phyloP scores from a whole-genome alignment of 2,888 invertebrate genomes.

The Incurvaria masculella region DNA sequence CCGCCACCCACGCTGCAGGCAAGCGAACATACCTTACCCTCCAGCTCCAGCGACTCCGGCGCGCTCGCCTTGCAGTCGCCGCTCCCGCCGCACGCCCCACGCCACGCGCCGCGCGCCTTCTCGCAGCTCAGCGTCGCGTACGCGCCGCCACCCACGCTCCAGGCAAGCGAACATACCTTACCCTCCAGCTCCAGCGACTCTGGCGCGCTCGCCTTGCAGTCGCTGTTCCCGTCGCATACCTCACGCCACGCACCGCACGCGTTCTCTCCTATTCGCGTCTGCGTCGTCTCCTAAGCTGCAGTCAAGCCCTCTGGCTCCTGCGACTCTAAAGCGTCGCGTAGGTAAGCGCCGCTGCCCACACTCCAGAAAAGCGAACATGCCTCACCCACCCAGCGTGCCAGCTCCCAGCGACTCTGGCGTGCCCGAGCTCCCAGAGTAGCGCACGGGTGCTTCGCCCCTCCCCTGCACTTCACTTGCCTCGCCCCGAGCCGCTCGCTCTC shows the following conservation, averaged over 20 bases:
- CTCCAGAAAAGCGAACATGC: no score
- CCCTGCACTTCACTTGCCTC: constrained; percentile 50
- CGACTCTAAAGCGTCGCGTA: constrained; percentile 12
- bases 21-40: constrained; percentile 62
- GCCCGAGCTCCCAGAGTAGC: constrained; percentile 40
- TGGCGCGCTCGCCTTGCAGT: constrained; percentile 52
- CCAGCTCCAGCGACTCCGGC: constrained; percentile 64
- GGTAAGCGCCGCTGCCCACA: constrained; percentile 21
- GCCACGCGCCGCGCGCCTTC: constrained; percentile 50
- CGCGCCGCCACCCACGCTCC: constrained; percentile 55
- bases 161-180: constrained; percentile 51
- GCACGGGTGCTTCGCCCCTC: no score
- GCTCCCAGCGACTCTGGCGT: constrained; percentile 62
- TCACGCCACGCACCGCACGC: constrained; percentile 53
- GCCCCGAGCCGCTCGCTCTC: constrained; percentile 50
- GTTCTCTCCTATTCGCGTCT: constrained; percentile 57
- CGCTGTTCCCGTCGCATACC: constrained; percentile 37
- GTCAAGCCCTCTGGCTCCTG: constrained; percentile 23
- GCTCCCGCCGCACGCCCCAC: constrained; percentile 40
- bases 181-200: constrained; percentile 67
- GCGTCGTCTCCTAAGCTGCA: constrained; percentile 58
- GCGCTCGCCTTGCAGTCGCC: constrained; percentile 47
- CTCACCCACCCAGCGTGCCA: constrained; percentile 67
- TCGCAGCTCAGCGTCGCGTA: constrained; percentile 59
- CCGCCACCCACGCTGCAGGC: constrained; percentile 59